Base-by-base conservation (phyloP, 2,797 vertebrate genomes). In the Poeciliopsis presidionis region DNA sequence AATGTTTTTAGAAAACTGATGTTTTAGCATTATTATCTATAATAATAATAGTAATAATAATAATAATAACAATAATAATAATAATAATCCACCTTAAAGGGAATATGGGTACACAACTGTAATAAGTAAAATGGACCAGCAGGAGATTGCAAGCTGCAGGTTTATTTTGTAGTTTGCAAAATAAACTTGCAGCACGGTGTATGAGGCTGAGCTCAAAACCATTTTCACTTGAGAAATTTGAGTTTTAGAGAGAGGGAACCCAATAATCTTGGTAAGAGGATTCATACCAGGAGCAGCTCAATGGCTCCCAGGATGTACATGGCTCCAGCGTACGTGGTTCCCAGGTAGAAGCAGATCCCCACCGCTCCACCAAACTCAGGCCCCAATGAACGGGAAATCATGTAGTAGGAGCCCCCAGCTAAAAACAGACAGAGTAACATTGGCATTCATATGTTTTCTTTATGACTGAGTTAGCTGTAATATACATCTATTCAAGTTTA, bases 281-380 rank as follows among this genome's bases (percentile, higher is more conserved):
- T 75, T 94, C 97, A 90, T 92, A 99, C 98, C 97, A 99, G 94
- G 76, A 99, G 95, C 89, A 99, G 98, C 93, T 99, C 98, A 0
- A 99, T 99, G 93, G 97, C 98, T 75, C 98, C 98, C 93, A 99
- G 93, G 96, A 99, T 99, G 93, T 99, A 99, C 98, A 99, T 99
- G 93, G 98, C 98, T 61, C 98, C 98, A 0, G 98, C 98, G 75
- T 94, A 99, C 55, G 98, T 99, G 84, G 98, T 99, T 91, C 98
- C 98, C 92, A 99, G 94, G 93, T 99, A 99, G 94, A 99, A 99
- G 92, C 98, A 99, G 89, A 99, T 98, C 73, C 98, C 98, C 81
- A 99, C 98, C 0, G 98, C 98, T 9, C 98, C 98, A 51, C 98
- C 98, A 57, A 99, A 99, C 92, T 99, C 98, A 0, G 98, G 98